phyloP scores from a whole-genome alignment of 2,888 invertebrate species.

The Campoplex nolae region DNA sequence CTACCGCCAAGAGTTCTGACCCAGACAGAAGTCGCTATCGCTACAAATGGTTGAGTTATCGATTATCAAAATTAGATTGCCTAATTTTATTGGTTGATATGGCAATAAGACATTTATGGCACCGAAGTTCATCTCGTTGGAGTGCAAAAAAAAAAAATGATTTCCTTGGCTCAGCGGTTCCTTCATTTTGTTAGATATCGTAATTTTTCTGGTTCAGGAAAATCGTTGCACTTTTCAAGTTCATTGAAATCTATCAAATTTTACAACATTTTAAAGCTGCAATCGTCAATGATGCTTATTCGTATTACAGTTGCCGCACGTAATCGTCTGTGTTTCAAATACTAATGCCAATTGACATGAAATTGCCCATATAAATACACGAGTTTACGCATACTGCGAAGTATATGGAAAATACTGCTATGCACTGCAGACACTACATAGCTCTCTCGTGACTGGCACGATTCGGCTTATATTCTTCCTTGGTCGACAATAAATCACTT shows the following conservation, averaged over 20 bases:
- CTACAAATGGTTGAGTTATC: too few relatives aligned
- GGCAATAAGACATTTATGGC: too few relatives aligned
- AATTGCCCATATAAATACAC: not conserved
- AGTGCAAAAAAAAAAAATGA: too few relatives aligned
- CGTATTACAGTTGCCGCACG: not conserved
- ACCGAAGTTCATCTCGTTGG: too few relatives aligned
- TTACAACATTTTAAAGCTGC: not conserved
- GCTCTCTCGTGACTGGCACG: conserved; percentile 66
- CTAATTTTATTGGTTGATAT: too few relatives aligned
- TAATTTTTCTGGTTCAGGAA: too few relatives aligned
- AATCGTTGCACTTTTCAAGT: too few relatives aligned
- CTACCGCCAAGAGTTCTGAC: too few relatives aligned
- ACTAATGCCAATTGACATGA: not conserved
- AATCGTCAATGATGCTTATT: not conserved
- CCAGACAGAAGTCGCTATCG: too few relatives aligned
- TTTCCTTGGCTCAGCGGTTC: too few relatives aligned
- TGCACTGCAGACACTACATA: conserved; percentile 28
- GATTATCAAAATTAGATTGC: too few relatives aligned
- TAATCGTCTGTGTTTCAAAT: not conserved
- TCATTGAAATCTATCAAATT: not conserved
- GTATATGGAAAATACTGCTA: conserved; percentile 10
- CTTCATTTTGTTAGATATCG: too few relatives aligned
- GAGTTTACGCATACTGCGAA: not conserved
- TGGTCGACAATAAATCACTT: conserved; percentile 64
- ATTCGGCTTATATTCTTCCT: conserved; percentile 67